phyloP scores from a whole-genome alignment of 1,140 invertebrate genomes.

The Monomorium pharaonis region DNA sequence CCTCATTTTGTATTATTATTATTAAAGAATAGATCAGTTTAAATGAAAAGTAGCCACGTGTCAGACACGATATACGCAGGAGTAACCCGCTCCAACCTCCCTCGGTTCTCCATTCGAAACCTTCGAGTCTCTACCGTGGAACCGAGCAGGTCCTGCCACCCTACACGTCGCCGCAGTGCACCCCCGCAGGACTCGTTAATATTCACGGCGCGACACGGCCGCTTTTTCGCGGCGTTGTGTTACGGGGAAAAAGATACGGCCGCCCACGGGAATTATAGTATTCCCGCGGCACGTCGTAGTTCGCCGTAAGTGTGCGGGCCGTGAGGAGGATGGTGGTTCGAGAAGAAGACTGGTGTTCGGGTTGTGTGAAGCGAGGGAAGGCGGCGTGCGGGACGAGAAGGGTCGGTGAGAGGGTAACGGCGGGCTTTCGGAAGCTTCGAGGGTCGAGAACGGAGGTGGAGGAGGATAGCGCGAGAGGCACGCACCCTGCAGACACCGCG shows the following conservation, averaged over 20 bases:
- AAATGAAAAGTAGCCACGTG: slow-evolving; percentile 1
- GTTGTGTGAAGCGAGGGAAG: background rate
- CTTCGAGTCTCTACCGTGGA: slow-evolving; percentile 18
- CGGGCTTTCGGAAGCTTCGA: slow-evolving; percentile 5
- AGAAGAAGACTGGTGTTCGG: slow-evolving; percentile 20
- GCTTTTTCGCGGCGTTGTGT: slow-evolving; percentile 82
- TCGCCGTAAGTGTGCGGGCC: slow-evolving; percentile 53
- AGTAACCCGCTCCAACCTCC: slow-evolving; percentile 27
- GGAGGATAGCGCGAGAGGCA: slow-evolving; percentile 55
- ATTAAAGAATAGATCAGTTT: background rate
- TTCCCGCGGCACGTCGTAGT: slow-evolving; percentile 65
- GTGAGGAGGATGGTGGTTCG: slow-evolving; percentile 20
- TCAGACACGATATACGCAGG: background rate
- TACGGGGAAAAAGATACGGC: slow-evolving; percentile 81
- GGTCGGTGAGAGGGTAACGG: slow-evolving; percentile 38
- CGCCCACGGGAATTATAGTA: slow-evolving; percentile 79
- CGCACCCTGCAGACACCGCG: slow-evolving; percentile 54
- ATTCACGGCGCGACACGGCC: slow-evolving; percentile 80
- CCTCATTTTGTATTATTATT: background rate
- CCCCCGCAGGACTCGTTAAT: slow-evolving; percentile 79
- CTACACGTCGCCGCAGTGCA: slow-evolving; percentile 63
- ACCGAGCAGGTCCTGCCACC: slow-evolving; percentile 9
- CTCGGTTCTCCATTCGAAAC: slow-evolving; percentile 29
- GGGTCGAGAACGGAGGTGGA: slow-evolving; percentile 17
- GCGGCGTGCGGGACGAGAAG: background rate